Evolutionary conservation across 2,888 invertebrate genomes (phyloP).

Genomic region (Sminthurides aquaticus): DNA sequence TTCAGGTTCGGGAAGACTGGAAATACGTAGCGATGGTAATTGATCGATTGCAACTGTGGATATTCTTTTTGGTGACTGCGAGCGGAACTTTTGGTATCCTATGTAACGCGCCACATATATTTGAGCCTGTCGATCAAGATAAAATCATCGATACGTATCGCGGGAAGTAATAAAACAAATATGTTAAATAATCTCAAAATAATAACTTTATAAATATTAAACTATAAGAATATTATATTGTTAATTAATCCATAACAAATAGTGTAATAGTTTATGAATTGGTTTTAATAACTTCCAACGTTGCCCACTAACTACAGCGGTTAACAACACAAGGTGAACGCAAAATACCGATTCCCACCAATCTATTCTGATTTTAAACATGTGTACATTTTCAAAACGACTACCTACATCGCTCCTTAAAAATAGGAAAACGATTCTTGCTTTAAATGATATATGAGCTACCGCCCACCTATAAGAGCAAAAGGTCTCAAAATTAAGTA

Average conservation of each 20-base stretch:
- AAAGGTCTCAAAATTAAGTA: too few species aligned
- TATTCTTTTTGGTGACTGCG: conserved; percentile 92
- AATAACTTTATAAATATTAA: background rate
- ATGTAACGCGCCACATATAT: conserved; percentile 96
- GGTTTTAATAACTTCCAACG: too few species aligned
- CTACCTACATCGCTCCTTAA: too few species aligned
- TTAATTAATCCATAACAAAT: conserved; percentile 3
- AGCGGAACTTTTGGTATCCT: conserved; percentile 92
- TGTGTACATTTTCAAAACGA: too few species aligned
- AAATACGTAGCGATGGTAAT: conserved; percentile 93
- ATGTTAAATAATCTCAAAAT: background rate
- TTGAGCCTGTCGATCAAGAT: conserved; percentile 94
- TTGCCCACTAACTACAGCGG: too few species aligned
- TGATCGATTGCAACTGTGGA: conserved; percentile 88
- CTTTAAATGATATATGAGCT: too few species aligned
- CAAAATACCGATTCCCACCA: too few species aligned
- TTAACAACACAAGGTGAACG: too few species aligned
- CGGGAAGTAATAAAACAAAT: conserved; percentile 58
- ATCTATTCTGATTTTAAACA: too few species aligned
- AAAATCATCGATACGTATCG: conserved; percentile 89
- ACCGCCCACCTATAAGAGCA: too few species aligned
- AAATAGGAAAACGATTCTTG: too few species aligned
- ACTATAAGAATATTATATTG: background rate
- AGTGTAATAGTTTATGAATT: background rate
- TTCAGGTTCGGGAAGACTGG: conserved; percentile 95